Conservation (phyloP, 1,140 invertebrate genomes). For the Hyles euphorbiae region DNA sequence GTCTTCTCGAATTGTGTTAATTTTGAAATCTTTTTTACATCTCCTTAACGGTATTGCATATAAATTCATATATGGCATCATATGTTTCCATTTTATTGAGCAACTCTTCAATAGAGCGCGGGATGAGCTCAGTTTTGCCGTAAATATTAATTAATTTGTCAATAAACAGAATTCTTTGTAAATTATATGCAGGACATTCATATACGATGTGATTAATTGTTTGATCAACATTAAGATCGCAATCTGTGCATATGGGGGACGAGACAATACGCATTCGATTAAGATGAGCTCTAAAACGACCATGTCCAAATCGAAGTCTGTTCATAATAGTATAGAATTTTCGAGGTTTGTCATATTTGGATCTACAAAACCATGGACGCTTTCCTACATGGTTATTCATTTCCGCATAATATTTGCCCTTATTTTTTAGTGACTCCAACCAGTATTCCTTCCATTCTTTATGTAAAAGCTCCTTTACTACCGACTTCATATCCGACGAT, state of each 20-base stretch:
- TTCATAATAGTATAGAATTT: not conserved
- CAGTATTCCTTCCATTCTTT: not conserved
- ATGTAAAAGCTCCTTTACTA: not conserved
- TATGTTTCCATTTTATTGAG: too few relatives aligned
- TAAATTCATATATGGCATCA: too few relatives aligned
- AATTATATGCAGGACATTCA: constrained; percentile 1
- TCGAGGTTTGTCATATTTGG: not conserved
- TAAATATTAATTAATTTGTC: too few relatives aligned
- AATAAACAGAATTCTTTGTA: too few relatives aligned
- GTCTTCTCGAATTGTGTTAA: too few relatives aligned
- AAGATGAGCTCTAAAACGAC: not conserved
- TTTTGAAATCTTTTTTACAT: too few relatives aligned
- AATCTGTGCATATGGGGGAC: not conserved
- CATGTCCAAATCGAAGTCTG: constrained; percentile 3
- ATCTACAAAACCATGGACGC: not conserved
- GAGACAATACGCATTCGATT: constrained; percentile 1
- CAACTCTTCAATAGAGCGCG: too few relatives aligned
- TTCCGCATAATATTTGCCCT: not conserved
- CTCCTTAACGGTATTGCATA: too few relatives aligned
- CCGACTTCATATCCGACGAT: too few relatives aligned
- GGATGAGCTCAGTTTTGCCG: too few relatives aligned
- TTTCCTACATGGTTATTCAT: not conserved
- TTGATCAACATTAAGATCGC: not conserved
- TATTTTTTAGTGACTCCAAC: not conserved
- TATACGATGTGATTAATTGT: constrained; percentile 4